phyloP scores from a whole-genome alignment of 2,888 invertebrate species.

The Slavum lentiscoides region DNA sequence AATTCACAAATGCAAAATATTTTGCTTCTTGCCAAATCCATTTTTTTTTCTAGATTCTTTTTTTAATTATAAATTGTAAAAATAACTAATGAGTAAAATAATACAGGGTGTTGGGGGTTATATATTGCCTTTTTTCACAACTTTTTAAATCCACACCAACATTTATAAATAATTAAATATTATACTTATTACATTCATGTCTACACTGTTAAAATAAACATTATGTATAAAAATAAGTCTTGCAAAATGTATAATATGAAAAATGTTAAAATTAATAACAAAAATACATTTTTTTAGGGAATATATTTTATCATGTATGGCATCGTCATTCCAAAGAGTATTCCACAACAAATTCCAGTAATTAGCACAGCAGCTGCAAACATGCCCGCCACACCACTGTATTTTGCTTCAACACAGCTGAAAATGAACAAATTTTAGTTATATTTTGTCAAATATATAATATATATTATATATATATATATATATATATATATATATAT shows the following conservation, averaged over 20 bases:
- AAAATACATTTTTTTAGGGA: constrained; percentile 18
- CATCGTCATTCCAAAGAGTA: constrained; percentile 73
- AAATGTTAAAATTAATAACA: constrained; percentile 22
- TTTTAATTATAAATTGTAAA: no score
- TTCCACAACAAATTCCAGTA: constrained; percentile 84
- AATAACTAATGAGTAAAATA: no score
- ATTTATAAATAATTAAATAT: constrained; percentile 9
- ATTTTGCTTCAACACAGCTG: constrained; percentile 79
- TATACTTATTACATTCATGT: not conserved
- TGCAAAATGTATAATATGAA: constrained; percentile 8
- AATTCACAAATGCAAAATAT: no score
- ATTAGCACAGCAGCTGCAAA: constrained; percentile 91
- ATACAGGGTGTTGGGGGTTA: no score
- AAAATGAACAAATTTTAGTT: constrained; percentile 11
- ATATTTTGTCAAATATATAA: not conserved
- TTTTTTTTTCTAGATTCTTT: no score
- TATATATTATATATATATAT: not conserved
- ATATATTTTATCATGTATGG: constrained; percentile 65
- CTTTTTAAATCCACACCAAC: no score
- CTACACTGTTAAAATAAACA: not conserved
- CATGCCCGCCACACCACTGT: constrained; percentile 91
- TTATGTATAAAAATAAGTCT: constrained; percentile 26
- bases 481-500: not conserved
- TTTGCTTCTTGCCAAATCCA: no score
- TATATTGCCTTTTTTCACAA: no score